Evolutionary conservation across 2,113 vertebrate species (phyloP), one percentile per base, ranked within the genome.

Genomic region (Lontra canadensis): DNA sequence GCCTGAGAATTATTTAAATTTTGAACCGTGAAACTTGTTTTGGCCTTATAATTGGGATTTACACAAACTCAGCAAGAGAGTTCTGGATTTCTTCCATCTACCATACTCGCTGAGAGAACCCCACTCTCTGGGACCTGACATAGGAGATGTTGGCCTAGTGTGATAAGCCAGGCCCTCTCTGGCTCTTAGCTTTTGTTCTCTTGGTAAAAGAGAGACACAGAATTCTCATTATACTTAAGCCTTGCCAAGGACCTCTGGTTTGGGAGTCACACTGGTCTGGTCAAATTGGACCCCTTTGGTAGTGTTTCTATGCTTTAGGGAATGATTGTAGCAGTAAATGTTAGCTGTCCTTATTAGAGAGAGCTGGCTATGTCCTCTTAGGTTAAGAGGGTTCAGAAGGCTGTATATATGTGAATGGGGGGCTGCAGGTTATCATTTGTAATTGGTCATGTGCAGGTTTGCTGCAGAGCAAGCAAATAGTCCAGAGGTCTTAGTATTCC

Each of bases 1-100:
- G 44, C 20, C 21, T n/a, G 31, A 95, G 13, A 86, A 23, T 82
- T 93, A 89, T 82, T 91, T 67, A 87, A 57, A 74, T 95, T 87
- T 55, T 61, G 55, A 95, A 91, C 34, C 61, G 52, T 18, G 61
- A 76, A 87, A 44, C 47, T 92, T 83, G 59, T 39, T 74, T 65
- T 10, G 52, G 52, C 7, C 9, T 95, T 82, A 7, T 73, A 26
- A 76, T 59, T 73, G 69, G 81, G 47, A 89, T 96, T 92, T 90
- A 31, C 1, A 15, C 6, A 83, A 42, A 26, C n/a, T 95, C 44
- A 55, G 57, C 8, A 47, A 69, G 69, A 55, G 26, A 76, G 61
- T 31, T 95, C 61, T 74, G 87, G 39, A 55, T 79, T 74, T 71
- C 57, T 88, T 65, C 42, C 14, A 3, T 81, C 76, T 52, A 10